Base-by-base conservation (phyloP, 2,888 invertebrate species). In the Tubiluchus corallicola region DNA sequence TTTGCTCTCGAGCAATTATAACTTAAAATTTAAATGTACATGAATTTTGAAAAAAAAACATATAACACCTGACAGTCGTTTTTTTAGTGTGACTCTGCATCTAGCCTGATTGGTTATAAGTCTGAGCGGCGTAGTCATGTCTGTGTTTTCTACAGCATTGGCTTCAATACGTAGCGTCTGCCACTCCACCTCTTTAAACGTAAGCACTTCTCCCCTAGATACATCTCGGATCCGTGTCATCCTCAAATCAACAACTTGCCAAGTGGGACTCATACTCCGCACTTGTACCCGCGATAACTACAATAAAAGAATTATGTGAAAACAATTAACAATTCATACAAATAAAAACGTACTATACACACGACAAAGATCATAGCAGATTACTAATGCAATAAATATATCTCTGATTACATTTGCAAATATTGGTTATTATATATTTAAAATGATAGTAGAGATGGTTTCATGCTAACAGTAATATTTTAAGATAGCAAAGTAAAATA, bases 161-260 rank as follows among this genome's bases (percentile, higher is more conserved):
- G 94, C 94, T 67, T 96, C 94, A 58, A 96, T 82, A 50, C 92
- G 73, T 17, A 96, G 77, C 42, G 87, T 85, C 67, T 96, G 92
- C 96, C 98, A 98, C 60, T 84, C 82, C 44, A 96, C 68, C 68
- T 88, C 62, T 72, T 98, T 98, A 68, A 96, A 98, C 60, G 96
- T 82, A 51, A 98, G 72, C 51, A 96, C 71, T 57, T 92, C 83
- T 38, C 85, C 85, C 50, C 79, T 76, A 50, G 79, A 76, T 2
- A 80, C 74, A 59, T 92, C 88, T 66, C 90, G 85, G 52, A 98
- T 73, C 56, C 92, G 75, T 41, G 94, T 92, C 68, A 82, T 74
- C 59, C 84, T 75, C 54, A 98, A 72, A 67, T 94, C 90, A 50
- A 75, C 77, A 1, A 58, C 58, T 49, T 78, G 74, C 79, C 94